Evolutionary conservation across 2,113 vertebrate species (phyloP), one percentile per base, ranked within the genome.

Genomic region (Synodontis membranacea): DNA sequence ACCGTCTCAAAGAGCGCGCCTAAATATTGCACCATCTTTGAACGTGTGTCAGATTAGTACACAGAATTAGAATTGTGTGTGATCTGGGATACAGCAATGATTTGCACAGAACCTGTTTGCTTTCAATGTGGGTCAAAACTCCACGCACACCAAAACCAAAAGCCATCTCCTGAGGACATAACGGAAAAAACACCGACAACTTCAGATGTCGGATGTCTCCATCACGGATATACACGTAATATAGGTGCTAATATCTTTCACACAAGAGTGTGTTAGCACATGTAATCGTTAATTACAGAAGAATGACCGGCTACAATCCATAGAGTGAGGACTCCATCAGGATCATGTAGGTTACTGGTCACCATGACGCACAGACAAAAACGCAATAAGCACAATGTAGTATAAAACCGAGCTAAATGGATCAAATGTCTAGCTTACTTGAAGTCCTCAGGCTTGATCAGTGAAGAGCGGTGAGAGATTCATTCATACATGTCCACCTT

Each of bases 401-500:
- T 3, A 50, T 15, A 19, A 39, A 37, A 56, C 9, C 37, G 31
- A 80, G 3, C 50, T 23, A 28, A 37, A 80, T 34, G 3, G 31
- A 56, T 25, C 31, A 37, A 37, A 80, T 37, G 52, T 54, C 31
- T 37, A 23, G 50, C 50, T 80, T 19, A 80, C 19, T 37, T 19
- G 46, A 52, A 52, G n/a, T 78, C 75, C 44, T 50, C 46, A 37
- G 31, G 48, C 25, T 21, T 79, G 48, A 52, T 52, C 28, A 34
- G 15, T 8, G 28, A 31, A 52, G 15, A 50, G 10, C 37, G 44
- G 44, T n/a, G 72, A 48, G 44, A 21, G 6, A 50, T 76, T n/a
- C 44, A 76, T 46, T 44, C 39, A 48, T 25, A n/a, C 48, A 78
- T 78, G 76, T 54, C 76, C 48, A 54, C n/a, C 48, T 79, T 54